Base-by-base conservation (phyloP, 1,140 invertebrate species). In the Lordiphosa stackelbergi region DNA sequence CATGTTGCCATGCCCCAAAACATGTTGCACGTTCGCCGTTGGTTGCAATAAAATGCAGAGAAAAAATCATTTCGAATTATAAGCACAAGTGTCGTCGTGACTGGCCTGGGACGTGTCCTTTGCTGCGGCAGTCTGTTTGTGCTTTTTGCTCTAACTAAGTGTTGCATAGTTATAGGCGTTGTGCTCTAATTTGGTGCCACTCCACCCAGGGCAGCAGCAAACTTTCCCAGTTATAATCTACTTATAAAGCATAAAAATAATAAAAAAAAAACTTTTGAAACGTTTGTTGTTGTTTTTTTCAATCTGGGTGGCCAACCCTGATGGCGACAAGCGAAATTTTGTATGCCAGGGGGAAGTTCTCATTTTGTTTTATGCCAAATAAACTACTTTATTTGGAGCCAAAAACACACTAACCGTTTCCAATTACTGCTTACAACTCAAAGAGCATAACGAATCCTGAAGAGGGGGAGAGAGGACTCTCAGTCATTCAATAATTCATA, bases 121-220 rank as follows among this genome's bases (percentile, higher is more conserved):
- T 45, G 42, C 42, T 31, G 22, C 24, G n/a, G 28, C 22, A 28
- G 12, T 45, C 42, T 5, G 16, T 43, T 42, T 43, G n/a, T 43
- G 41, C 19, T 43, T 43, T 43, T 28, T 43, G 42, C 22, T 43
- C 28, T n/a, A 22, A 49, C 31, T 49, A 49, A 49, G 47, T 49
- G 47, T 49, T 49, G 47, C 34, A 49, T 49, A 49, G 47, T 49
- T 49, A 36, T 37, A 37, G 47, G 47, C 43, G 43, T 22, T 13
- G 34, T n/a, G 47, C 31, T 49, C 35, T 37, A 46, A 34, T 46
- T 46, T 46, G 13, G 43, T 45, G 28, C 10, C 9, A 31, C 22
- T 45, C 8, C 11, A 1, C 24, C 24, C 8, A n/a, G 1, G 16
- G 38, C 22, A 9, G 11, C 43, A 13, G 7, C 12, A 46, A 46